Percentiles rank a stretch among this genome's conserved stretches.
Conservation (phyloP, 2,888 invertebrate genomes). For the Sycophila texana region DNA sequence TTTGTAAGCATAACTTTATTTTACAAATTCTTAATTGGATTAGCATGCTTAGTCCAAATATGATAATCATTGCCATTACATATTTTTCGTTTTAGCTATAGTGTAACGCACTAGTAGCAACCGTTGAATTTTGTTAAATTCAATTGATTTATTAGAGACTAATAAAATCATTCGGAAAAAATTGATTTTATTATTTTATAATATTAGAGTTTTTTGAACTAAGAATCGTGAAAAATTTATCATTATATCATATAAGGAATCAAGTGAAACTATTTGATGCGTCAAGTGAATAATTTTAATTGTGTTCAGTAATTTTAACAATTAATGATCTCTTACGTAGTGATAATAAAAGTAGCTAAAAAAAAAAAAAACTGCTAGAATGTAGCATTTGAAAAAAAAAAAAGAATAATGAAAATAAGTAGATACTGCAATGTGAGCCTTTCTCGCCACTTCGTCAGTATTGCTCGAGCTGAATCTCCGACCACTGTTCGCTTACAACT, state of each 20-base stretch:
- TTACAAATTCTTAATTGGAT: slow-evolving; percentile 10
- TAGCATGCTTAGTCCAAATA: background rate
- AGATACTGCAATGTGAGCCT: background rate
- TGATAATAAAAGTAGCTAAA: background rate
- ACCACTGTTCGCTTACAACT: slow-evolving; percentile 59
- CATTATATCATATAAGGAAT: background rate
- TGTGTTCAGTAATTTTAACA: background rate
- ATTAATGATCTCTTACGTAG: slow-evolving; percentile 1
- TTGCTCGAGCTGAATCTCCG: slow-evolving; percentile 51
- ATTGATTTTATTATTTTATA: slow-evolving; percentile 37
- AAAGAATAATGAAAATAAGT: background rate
- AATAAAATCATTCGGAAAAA: slow-evolving; percentile 20
- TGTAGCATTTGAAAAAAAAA: background rate
- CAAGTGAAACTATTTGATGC: slow-evolving; percentile 3
- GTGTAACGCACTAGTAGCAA: background rate
- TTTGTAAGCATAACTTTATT: slow-evolving; percentile 4
- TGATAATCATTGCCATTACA: background rate
- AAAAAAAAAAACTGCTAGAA: background rate
- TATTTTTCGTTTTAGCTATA: slow-evolving; percentile 24
- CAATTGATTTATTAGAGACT: slow-evolving; percentile 17
- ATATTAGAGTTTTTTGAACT: slow-evolving; percentile 16
- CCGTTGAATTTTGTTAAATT: slow-evolving; percentile 24
- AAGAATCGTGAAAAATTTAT: slow-evolving; percentile 5
- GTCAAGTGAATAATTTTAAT: background rate
- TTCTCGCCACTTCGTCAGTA: slow-evolving; percentile 31